phyloP scores from a whole-genome alignment of 1,140 invertebrate genomes.

The Drosophila dunni region DNA sequence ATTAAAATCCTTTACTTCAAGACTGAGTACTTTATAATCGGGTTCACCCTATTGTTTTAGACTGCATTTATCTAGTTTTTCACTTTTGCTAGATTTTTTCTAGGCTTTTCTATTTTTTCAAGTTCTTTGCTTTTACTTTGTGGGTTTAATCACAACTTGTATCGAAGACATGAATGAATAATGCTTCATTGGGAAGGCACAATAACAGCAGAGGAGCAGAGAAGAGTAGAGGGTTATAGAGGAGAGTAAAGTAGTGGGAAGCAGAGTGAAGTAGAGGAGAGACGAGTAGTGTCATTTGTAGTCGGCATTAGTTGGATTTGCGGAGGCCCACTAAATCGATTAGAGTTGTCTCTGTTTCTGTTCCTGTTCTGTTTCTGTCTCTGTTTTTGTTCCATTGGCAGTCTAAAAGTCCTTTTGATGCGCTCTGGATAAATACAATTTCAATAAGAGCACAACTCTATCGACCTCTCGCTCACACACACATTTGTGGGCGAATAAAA shows the following conservation, averaged over 20 bases:
- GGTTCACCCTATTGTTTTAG: constrained; percentile 42
- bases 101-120: constrained; percentile 9
- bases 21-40: no score
- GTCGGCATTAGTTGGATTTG: constrained; percentile 41
- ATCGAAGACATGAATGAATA: constrained; percentile 67
- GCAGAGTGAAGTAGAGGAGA: not conserved
- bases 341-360: constrained; percentile 32
- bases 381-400: not conserved
- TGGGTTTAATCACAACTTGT: constrained; percentile 73
- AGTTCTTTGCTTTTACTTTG: constrained; percentile 42
- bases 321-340: constrained; percentile 72
- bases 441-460: constrained; percentile 36
- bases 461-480: not conserved
- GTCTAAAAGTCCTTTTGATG: constrained; percentile 1
- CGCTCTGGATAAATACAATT: constrained; percentile 33
- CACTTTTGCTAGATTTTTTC: not conserved
- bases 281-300: constrained; percentile 1
- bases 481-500: constrained; percentile 12
- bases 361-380: constrained; percentile 7
- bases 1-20: no score
- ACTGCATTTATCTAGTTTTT: constrained; percentile 13
- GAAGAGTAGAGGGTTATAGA: not conserved
- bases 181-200: constrained; percentile 52
- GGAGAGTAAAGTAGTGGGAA: not conserved
- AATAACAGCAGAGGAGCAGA: not conserved